Evolutionary conservation across 2,113 vertebrate genomes (phyloP).

Genomic region (Trichomycterus rosablanca): DNA sequence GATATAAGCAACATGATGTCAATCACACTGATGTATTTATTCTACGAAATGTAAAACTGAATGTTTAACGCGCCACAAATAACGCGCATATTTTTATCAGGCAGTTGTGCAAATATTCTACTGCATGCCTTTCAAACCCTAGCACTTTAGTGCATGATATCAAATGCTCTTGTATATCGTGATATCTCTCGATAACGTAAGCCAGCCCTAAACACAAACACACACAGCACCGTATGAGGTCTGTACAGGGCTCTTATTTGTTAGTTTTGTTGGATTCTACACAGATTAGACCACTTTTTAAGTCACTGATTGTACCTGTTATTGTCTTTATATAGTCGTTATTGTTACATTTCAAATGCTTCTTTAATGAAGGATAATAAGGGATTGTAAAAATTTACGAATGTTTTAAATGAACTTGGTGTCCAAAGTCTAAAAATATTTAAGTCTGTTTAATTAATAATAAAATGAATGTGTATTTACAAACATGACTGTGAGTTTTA

Average conservation of each 20-base stretch:
- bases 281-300: slow-evolving; percentile 73
- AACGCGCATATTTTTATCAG: slow-evolving; percentile 64
- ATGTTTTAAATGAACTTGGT: slow-evolving; percentile 69
- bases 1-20: slow-evolving; percentile 72
- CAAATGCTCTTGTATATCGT: slow-evolving; percentile 71
- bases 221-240: background rate
- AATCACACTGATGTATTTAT: slow-evolving; percentile 56
- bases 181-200: slow-evolving; percentile 60
- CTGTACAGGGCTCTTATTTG: slow-evolving; percentile 52
- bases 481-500: no score
- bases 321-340: slow-evolving; percentile 78
- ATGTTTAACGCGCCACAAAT: slow-evolving; percentile 54
- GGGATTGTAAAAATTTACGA: slow-evolving; percentile 54
- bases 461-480: slow-evolving; percentile 74
- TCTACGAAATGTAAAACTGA: slow-evolving; percentile 51
- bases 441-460: slow-evolving; percentile 68
- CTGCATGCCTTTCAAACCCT: slow-evolving; percentile 84
- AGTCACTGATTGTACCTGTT: slow-evolving; percentile 74
- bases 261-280: slow-evolving; percentile 73
- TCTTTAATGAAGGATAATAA: slow-evolving; percentile 54
- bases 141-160: slow-evolving; percentile 93
- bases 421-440: slow-evolving; percentile 62
- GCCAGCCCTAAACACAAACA: slow-evolving; percentile 39
- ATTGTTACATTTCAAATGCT: slow-evolving; percentile 54
- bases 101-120: slow-evolving; percentile 72